Evolutionary conservation across 2,113 vertebrate species (phyloP).

Genomic region (Neogobius melanostomus): DNA sequence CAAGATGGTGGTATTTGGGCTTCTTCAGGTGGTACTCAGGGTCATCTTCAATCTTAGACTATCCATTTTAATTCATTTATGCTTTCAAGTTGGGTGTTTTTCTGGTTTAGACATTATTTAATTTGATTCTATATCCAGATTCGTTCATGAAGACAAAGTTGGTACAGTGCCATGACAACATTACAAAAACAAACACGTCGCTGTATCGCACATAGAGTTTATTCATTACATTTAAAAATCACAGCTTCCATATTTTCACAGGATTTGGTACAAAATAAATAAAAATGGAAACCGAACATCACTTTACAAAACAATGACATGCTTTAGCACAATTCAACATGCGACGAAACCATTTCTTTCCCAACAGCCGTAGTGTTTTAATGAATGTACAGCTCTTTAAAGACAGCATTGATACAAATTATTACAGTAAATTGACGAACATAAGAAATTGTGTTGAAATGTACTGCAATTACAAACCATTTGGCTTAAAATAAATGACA

Average conservation of each 20-base stretch:
- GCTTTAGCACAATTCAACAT: conserved; percentile 1
- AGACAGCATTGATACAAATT: background rate
- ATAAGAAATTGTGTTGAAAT: too few relatives aligned
- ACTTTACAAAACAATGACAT: background rate
- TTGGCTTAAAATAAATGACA: background rate
- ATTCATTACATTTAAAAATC: background rate
- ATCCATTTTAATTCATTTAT: too few relatives aligned
- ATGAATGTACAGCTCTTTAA: background rate
- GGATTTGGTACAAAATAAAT: conserved; percentile 6
- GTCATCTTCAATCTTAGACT: too few relatives aligned
- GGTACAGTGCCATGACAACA: too few relatives aligned
- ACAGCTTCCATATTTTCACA: conserved; percentile 7
- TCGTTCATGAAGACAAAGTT: too few relatives aligned
- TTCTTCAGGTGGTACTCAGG: too few relatives aligned
- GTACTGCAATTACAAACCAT: background rate
- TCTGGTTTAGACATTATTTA: too few relatives aligned
- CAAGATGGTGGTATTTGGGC: too few relatives aligned
- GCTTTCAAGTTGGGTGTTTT: too few relatives aligned
- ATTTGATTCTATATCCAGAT: too few relatives aligned
- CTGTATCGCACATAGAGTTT: background rate
- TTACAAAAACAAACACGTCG: too few relatives aligned
- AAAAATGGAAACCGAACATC: background rate
- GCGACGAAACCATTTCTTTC: background rate
- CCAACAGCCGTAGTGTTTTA: background rate
- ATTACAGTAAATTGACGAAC: background rate